A percentile compares a stretch with the other conserved stretches of the same genome.
Conservation (phyloP, 2,888 invertebrate species). For the Troglohyphantes excavatus region DNA sequence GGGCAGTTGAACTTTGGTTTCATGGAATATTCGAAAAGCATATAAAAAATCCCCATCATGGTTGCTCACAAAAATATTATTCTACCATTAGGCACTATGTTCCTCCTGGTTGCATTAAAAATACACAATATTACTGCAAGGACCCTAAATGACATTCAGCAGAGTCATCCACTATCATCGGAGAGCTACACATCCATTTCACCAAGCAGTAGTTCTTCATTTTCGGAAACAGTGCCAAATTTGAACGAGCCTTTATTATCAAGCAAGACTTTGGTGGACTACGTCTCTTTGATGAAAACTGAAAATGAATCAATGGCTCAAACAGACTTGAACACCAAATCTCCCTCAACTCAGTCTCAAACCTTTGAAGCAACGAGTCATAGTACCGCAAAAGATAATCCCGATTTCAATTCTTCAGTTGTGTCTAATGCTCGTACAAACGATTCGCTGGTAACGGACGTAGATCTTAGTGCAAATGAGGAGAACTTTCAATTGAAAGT, state of each 20-base stretch:
- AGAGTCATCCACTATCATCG: not conserved
- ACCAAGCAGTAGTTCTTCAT: not conserved
- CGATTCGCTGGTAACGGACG: not conserved
- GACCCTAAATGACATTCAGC: slow-evolving; percentile 18
- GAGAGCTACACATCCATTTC: not conserved
- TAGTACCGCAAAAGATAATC: not conserved
- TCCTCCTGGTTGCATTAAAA: slow-evolving; percentile 52
- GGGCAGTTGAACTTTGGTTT: no score
- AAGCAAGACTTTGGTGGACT: not conserved
- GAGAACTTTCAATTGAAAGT: not conserved
- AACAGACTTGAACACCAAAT: not conserved
- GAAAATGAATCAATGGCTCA: not conserved
- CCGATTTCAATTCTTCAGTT: not conserved
- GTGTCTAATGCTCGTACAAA: not conserved
- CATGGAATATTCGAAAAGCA: no score
- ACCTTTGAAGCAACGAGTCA: not conserved
- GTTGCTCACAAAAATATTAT: slow-evolving; percentile 46
- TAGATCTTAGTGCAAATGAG: not conserved
- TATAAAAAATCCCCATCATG: slow-evolving; percentile 36
- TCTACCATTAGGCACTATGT: slow-evolving; percentile 53
- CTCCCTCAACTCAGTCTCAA: not conserved
- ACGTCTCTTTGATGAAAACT: not conserved
- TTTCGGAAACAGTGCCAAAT: slow-evolving; percentile 8
- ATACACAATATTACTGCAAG: slow-evolving; percentile 42
- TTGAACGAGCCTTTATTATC: not conserved